phyloP scores from a whole-genome alignment of 1,140 invertebrate species.

The Spodoptera litura region DNA sequence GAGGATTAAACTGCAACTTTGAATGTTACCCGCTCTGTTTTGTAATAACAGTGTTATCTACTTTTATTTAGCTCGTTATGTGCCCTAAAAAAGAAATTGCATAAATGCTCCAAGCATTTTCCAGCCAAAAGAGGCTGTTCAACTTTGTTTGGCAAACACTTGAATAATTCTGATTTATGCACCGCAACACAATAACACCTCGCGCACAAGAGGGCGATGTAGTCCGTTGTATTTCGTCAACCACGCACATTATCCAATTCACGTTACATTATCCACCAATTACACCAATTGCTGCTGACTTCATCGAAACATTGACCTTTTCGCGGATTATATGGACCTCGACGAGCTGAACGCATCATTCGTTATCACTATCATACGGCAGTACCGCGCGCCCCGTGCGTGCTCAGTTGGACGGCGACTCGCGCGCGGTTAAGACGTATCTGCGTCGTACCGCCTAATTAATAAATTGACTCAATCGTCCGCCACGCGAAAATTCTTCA shows the following conservation, averaged over 20 bases:
- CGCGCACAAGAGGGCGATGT: neutral
- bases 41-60: neutral
- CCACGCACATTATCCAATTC: conserved; percentile 53
- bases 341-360: conserved; percentile 39
- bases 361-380: conserved; percentile 72
- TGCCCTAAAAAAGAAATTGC: too few relatives aligned
- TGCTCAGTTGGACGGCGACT: conserved; percentile 56
- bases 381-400: conserved; percentile 39
- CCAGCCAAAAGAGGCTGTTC: neutral
- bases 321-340: conserved; percentile 64
- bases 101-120: neutral
- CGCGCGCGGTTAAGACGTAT: conserved; percentile 49
- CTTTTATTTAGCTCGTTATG: neutral
- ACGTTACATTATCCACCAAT: conserved; percentile 59
- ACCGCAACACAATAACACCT: conserved; percentile 1
- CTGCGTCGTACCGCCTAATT: conserved; percentile 28
- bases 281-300: conserved; percentile 73
- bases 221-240: conserved; percentile 29
- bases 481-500: conserved; percentile 38
- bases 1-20: conserved; percentile 15
- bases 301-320: conserved; percentile 83
- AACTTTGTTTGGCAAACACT: conserved; percentile 3
- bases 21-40: neutral
- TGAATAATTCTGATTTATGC: conserved; percentile 14
- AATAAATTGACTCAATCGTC: neutral